A percentile compares a stretch with the other conserved stretches of the same genome.
phyloP scores from a whole-genome alignment of 2,888 invertebrate genomes.

The Carcina quercana region DNA sequence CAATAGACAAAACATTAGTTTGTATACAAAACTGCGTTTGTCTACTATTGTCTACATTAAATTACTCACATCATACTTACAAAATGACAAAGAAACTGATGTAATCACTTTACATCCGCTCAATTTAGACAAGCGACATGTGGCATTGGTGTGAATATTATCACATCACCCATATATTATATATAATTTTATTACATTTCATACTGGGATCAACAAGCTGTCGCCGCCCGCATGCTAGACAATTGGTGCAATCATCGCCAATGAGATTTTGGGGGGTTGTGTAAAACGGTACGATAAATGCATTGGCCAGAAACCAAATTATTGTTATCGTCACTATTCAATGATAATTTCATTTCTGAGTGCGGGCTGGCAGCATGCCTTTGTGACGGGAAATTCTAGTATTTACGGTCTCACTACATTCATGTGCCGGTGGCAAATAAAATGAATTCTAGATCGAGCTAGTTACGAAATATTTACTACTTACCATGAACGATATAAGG shows the following conservation, averaged over 20 bases:
- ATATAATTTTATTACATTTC: conserved; percentile 58
- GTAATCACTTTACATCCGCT: too few relatives aligned
- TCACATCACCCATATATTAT: conserved; percentile 33
- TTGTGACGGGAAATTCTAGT: conserved; percentile 7
- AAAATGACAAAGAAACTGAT: too few relatives aligned
- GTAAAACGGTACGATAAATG: conserved; percentile 63
- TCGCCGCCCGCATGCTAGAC: conserved; percentile 66
- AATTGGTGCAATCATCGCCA: conserved; percentile 72
- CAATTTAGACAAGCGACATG: conserved; percentile 17
- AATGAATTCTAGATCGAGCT: too few relatives aligned
- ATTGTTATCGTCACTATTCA: conserved; percentile 65
- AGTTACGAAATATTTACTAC: too few relatives aligned
- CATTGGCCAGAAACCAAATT: conserved; percentile 67
- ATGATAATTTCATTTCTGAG: conserved; percentile 55
- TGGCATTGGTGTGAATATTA: conserved; percentile 32
- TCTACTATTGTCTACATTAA: too few relatives aligned
- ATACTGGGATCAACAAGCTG: conserved; percentile 64
- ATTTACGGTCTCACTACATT: too few relatives aligned
- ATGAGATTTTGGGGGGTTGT: conserved; percentile 68
- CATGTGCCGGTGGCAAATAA: too few relatives aligned
- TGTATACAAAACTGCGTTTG: too few relatives aligned
- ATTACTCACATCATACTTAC: too few relatives aligned
- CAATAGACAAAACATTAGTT: too few relatives aligned
- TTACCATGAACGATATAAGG: too few relatives aligned
- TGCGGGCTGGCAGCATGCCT: conserved; percentile 50